Conservation (phyloP, 2,113 vertebrate genomes). For the Gymnorhina tibicen region DNA sequence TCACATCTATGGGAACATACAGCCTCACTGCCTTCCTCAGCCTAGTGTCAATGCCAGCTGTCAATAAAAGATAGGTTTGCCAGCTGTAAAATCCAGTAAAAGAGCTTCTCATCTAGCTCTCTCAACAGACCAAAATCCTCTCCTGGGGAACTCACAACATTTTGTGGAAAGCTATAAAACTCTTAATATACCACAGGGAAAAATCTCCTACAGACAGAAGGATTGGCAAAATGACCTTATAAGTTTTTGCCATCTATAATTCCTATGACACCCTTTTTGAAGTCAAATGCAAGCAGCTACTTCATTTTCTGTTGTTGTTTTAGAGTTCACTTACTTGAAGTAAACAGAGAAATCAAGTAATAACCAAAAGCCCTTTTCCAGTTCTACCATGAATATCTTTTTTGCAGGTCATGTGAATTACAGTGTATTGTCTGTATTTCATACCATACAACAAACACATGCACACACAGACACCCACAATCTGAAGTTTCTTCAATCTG, state of each 20-base stretch:
- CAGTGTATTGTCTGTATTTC: background rate
- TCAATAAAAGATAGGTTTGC: conserved; percentile 39
- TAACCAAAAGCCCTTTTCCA: background rate
- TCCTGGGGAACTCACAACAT: conserved; percentile 39
- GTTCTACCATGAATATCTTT: background rate
- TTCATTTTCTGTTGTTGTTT: background rate
- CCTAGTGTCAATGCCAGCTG: background rate
- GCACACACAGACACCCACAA: background rate
- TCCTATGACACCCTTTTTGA: conserved; percentile 13
- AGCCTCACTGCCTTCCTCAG: background rate
- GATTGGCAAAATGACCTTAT: conserved; percentile 41
- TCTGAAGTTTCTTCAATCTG: background rate
- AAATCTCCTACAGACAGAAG: conserved; percentile 27
- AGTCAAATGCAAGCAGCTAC: background rate
- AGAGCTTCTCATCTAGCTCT: conserved; percentile 24
- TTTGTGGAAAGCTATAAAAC: conserved; percentile 55
- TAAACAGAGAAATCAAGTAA: background rate
- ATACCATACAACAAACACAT: background rate
- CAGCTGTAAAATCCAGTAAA: conserved; percentile 28
- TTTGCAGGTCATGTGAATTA: background rate
- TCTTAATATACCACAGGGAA: conserved; percentile 38
- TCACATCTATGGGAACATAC: background rate
- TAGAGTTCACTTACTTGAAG: background rate
- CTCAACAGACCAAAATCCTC: conserved; percentile 49
- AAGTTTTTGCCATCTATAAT: conserved; percentile 44